These are phyloP conservation scores for Pomatorhinus ruficollis DNA, from an alignment of 2,113 vertebrate species.

Conservation along the genomic window DNA sequence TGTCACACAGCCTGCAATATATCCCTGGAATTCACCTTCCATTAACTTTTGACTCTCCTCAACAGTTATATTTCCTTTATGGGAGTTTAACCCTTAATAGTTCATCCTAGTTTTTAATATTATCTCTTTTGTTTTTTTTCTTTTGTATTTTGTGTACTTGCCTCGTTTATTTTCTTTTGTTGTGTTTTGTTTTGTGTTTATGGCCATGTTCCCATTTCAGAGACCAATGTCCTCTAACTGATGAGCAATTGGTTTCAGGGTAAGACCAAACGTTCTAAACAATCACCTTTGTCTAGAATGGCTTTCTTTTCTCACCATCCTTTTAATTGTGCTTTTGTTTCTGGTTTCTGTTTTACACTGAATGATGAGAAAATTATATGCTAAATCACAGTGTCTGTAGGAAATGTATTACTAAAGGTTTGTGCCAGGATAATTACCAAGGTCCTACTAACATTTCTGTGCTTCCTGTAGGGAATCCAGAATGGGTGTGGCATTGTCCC, in stretches of 20 bases:
- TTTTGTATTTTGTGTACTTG: slow-evolving; percentile 50
- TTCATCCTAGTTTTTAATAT: slow-evolving; percentile 50
- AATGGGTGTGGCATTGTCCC: background rate
- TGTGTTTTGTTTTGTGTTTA: slow-evolving; percentile 76
- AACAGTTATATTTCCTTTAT: background rate
- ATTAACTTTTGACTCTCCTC: slow-evolving; percentile 17
- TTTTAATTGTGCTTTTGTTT: slow-evolving; percentile 70
- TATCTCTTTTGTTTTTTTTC: background rate
- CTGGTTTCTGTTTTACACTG: slow-evolving; percentile 56
- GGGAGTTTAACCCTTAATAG: background rate
- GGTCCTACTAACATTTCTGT: slow-evolving; percentile 46
- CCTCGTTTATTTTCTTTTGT: slow-evolving; percentile 67
- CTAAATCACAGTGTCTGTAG: slow-evolving; percentile 32
- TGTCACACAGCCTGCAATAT: background rate
- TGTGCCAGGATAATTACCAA: background rate
- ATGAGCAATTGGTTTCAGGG: slow-evolving; percentile 95
- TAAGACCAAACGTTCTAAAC: slow-evolving; percentile 87
- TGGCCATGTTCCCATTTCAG: slow-evolving; percentile 92
- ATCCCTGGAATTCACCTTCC: background rate
- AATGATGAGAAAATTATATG: slow-evolving; percentile 58
- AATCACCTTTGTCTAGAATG: slow-evolving; percentile 80
- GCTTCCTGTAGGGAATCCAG: slow-evolving; percentile 18
- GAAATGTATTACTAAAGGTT: background rate
- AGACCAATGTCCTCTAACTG: slow-evolving; percentile 90
- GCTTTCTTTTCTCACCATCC: slow-evolving; percentile 68